Base-by-base conservation (phyloP, 2,113 vertebrate species). In the Aegithalos caudatus region DNA sequence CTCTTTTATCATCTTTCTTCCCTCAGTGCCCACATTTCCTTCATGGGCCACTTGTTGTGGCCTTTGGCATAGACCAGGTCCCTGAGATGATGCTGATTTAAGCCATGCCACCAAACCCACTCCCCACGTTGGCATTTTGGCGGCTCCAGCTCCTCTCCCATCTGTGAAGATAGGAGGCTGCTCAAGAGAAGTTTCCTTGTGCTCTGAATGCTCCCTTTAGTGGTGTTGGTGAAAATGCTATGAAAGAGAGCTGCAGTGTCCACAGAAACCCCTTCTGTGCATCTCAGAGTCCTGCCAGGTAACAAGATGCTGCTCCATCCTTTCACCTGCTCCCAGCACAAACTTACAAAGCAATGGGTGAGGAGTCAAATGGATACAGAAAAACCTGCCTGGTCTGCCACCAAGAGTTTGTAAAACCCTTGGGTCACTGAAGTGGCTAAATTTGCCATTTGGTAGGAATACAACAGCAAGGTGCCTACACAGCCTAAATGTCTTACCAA, bases 221-320 rank as follows among this genome's bases (percentile, higher is more conserved):
- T 21, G 13, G 13, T 37, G 64, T 33, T 47, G 18, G 14, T 64
- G 33, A 56, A 86, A 69, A 28, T 40, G 19, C 54, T 3, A 0
- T 58, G 38, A 35, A 72, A 77, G 44, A 72, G 21, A 3, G 7
- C 4, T 57, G 25, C 16, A 15, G 45, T 3, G 6, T 40, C 24
- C 54, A 44, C 25, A 80, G 56, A 62, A 58, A 62, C 9, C 17
- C 10, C 47, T n/a, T 33, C 10, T 38, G 11, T 42, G 17, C 20
- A 19, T 57, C 56, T 58, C 60, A 28, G 28, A 61, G 14, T 42
- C 11, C 35, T 72, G 77, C 31, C 25, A 27, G 58, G 17, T 60
- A 37, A 47, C 0, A 0, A n/a, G 33, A 8, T 2, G 1, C 70
- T 42, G 47, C 66, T 74, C 33, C 35, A 38, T 57, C 61, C 50